phyloP scores from a whole-genome alignment of 2,797 vertebrate genomes.

The Ispidina picta region DNA sequence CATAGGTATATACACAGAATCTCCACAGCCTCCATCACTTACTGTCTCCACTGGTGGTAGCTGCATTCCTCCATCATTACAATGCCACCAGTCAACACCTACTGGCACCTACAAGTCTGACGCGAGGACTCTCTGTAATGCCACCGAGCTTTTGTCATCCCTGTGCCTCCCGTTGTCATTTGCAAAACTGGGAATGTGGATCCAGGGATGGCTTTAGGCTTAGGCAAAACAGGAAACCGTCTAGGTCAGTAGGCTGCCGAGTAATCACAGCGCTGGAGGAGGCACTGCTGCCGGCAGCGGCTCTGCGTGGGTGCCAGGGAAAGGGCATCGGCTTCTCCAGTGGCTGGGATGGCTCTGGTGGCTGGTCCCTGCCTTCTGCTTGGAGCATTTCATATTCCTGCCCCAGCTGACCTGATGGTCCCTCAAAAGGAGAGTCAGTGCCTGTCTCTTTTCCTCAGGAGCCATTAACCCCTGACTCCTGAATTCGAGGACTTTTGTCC shows the following conservation, averaged over 20 bases:
- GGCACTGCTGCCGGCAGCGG: background rate
- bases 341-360: background rate
- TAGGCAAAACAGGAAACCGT: conserved; percentile 25
- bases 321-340: conserved; percentile 14
- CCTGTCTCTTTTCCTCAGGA: background rate
- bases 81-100: background rate
- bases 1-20: background rate
- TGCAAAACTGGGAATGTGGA: conserved; percentile 1
- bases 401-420: background rate
- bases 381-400: background rate
- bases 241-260: conserved; percentile 9
- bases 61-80: conserved; percentile 23
- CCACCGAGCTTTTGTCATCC: conserved; percentile 10
- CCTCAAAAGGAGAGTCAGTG: background rate
- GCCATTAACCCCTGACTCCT: background rate
- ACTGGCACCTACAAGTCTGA: background rate
- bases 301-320: background rate
- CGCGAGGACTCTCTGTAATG: background rate
- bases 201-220: conserved; percentile 14
- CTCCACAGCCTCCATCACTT: background rate
- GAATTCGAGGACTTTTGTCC: background rate
- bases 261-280: background rate
- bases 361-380: background rate
- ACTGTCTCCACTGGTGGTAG: background rate
- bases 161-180: background rate